Evolutionary conservation across 1,140 invertebrate genomes (phyloP).

Genomic region (Temnothorax curvispinosus): DNA sequence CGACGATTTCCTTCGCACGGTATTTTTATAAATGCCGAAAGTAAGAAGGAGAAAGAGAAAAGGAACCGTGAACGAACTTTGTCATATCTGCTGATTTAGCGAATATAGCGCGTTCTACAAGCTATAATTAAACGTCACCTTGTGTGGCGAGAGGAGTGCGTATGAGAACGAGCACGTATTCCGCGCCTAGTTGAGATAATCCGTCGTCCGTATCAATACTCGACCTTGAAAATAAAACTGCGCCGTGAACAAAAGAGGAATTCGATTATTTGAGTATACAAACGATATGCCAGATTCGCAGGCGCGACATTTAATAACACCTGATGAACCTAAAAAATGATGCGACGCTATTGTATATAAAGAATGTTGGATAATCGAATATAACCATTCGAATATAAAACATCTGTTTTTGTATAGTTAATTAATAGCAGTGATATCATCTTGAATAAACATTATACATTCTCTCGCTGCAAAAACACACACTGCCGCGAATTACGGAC

Average conservation of each 20-base stretch:
- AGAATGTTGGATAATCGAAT: background rate
- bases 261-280: background rate
- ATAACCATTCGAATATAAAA: constrained; percentile 11
- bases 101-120: background rate
- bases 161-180: constrained; percentile 12
- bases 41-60: background rate
- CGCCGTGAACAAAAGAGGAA: background rate
- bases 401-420: background rate
- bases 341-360: background rate
- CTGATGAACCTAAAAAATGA: too few species aligned
- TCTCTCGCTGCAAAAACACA: background rate
- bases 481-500: background rate
- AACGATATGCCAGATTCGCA: background rate
- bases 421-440: background rate
- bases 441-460: constrained; percentile 23
- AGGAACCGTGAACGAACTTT: background rate
- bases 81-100: constrained; percentile 9
- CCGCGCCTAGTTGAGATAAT: constrained; percentile 7
- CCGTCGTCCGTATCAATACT: constrained; percentile 14
- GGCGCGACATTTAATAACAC: background rate
- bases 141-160: background rate
- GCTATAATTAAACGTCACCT: constrained; percentile 43
- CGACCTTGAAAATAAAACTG: constrained; percentile 1
- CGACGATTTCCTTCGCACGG: background rate
- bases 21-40: background rate